Percentiles rank a stretch among this genome's conserved stretches.
phyloP scores from a whole-genome alignment of 1,140 invertebrate genomes.

The Cyrtorhinus lividipennis region DNA sequence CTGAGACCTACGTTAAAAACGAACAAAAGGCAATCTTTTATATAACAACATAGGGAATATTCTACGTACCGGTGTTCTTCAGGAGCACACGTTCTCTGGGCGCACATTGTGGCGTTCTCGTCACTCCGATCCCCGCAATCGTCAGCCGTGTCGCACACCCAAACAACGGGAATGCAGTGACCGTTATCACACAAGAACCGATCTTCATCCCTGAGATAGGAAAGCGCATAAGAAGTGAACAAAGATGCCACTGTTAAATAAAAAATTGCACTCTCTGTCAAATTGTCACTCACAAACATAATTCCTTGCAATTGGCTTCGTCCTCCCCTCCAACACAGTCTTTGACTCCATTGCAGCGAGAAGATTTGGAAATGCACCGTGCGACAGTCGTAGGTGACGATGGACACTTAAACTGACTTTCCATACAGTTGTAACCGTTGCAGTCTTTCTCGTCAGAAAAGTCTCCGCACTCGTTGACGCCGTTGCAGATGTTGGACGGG shows the following conservation, averaged over 20 bases:
- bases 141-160: constrained; percentile 60
- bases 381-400: constrained; percentile 22
- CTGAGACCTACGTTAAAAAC: too few relatives aligned
- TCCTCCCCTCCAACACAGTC: constrained; percentile 50
- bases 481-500: constrained; percentile 54
- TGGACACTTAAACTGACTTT: constrained; percentile 28
- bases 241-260: neutral
- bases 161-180: constrained; percentile 59
- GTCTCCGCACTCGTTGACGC: constrained; percentile 48
- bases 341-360: constrained; percentile 45
- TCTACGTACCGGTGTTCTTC: constrained; percentile 28
- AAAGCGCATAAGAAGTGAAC: neutral
- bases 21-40: too few relatives aligned
- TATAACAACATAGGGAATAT: too few relatives aligned
- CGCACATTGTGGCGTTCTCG: constrained; percentile 43
- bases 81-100: constrained; percentile 38
- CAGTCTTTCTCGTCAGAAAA: constrained; percentile 38
- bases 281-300: constrained; percentile 34
- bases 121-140: constrained; percentile 59
- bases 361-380: constrained; percentile 40
- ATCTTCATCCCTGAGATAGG: neutral
- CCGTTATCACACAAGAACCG: constrained; percentile 31
- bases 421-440: constrained; percentile 25
- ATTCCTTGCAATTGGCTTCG: constrained; percentile 51
- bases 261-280: neutral